Conservation (phyloP, 2,888 invertebrate genomes). For the Amblyjoppa proteus region DNA sequence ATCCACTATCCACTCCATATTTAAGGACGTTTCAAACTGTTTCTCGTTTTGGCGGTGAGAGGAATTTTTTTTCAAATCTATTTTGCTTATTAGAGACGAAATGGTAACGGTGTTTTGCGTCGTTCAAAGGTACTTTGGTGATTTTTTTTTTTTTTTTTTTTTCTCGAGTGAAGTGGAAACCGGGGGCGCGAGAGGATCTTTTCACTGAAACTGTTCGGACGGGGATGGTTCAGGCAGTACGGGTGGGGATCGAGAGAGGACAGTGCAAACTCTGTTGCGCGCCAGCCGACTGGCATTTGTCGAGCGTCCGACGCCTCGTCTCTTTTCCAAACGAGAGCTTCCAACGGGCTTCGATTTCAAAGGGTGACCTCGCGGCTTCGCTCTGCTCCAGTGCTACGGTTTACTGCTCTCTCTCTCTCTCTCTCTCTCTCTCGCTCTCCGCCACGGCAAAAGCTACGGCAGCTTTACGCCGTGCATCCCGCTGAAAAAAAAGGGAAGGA, state of each 20-base stretch:
- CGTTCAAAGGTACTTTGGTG: conserved; percentile 51
- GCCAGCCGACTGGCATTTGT: conserved; percentile 56
- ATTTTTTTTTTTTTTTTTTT: conserved; percentile 53
- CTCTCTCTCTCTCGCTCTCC: conserved; percentile 19
- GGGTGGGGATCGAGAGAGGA: conserved; percentile 9
- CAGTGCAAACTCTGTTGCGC: conserved; percentile 44
- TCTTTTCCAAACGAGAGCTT: conserved; percentile 50
- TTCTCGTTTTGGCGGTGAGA: background rate
- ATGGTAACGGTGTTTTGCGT: conserved; percentile 2
- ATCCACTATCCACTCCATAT: background rate
- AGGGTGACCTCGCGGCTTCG: conserved; percentile 67
- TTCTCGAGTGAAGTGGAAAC: conserved; percentile 48
- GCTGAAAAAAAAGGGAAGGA: conserved; percentile 41
- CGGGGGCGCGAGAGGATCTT: conserved; percentile 42
- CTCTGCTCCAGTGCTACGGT: conserved; percentile 19
- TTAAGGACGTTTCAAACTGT: conserved; percentile 22
- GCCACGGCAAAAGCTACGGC: conserved; percentile 62
- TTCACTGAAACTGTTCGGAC: conserved; percentile 20
- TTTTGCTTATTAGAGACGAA: conserved; percentile 17
- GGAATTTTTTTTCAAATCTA: conserved; percentile 3
- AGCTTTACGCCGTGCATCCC: conserved; percentile 18
- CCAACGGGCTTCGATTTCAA: conserved; percentile 67
- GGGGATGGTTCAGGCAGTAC: conserved; percentile 5
- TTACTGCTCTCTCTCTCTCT: conserved; percentile 7
- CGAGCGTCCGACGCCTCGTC: conserved; percentile 59